Conservation (phyloP, 2,888 invertebrate species). For the Xanthorhoe designata region DNA sequence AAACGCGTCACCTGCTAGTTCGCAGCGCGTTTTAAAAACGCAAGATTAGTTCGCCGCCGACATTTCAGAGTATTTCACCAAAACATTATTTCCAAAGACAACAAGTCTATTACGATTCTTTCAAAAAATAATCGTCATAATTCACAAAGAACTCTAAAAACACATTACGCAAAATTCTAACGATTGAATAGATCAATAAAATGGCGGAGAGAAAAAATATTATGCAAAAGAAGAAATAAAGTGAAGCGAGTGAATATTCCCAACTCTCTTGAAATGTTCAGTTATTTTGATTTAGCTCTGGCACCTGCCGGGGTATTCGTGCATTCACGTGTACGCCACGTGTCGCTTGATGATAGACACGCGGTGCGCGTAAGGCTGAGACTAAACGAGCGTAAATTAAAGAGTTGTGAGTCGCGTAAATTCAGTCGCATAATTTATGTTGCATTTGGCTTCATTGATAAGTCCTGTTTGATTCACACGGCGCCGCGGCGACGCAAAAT, state of each 20-base stretch:
- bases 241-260: conserved; percentile 56
- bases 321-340: background rate
- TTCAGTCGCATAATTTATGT: no score
- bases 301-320: conserved; percentile 20
- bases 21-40: no score
- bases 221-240: conserved; percentile 46
- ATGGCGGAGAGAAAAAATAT: conserved; percentile 41
- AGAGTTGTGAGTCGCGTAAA: no score
- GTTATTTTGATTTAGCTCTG: conserved; percentile 69
- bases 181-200: conserved; percentile 74
- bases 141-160: conserved; percentile 53
- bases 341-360: background rate
- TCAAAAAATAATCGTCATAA: conserved; percentile 45
- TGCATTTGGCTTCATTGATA: no score
- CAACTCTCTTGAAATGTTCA: conserved; percentile 57
- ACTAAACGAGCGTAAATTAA: no score
- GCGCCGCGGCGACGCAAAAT: no score
- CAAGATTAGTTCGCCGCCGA: no score
- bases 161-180: conserved; percentile 59
- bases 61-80: conserved; percentile 5
- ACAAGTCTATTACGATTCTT: conserved; percentile 35
- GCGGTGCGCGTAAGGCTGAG: background rate
- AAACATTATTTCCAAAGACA: conserved; percentile 38
- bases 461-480: no score
- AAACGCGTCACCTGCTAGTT: no score